phyloP scores from a whole-genome alignment of 2,797 vertebrate genomes.

The Rhinogobio ventralis region DNA sequence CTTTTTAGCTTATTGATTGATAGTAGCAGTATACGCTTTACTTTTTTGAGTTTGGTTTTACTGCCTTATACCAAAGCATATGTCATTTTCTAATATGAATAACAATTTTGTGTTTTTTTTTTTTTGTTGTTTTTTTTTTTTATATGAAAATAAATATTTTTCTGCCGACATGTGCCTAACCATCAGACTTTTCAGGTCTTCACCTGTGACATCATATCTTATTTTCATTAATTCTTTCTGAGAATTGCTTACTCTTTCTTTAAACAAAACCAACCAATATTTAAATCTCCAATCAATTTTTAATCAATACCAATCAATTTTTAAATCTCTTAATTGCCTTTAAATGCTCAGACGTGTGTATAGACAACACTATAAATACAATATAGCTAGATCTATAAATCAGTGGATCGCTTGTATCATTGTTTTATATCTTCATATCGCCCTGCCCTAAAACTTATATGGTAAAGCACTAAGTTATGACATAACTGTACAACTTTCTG shows the following conservation, averaged over 20 bases:
- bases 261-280: background rate
- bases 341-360: background rate
- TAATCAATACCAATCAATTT: background rate
- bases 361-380: background rate
- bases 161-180: background rate
- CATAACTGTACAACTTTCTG: background rate
- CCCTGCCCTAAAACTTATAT: background rate
- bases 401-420: background rate
- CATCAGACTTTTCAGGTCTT: background rate
- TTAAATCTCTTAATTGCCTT: background rate
- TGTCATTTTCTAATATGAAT: background rate
- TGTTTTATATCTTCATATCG: background rate
- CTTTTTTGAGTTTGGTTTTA: background rate
- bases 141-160: background rate
- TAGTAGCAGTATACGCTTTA: background rate
- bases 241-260: background rate
- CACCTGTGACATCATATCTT: background rate
- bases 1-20: background rate
- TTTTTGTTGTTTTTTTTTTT: background rate
- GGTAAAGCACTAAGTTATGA: background rate
- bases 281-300: background rate
- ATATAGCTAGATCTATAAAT: background rate
- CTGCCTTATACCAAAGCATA: background rate
- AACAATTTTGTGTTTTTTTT: background rate
- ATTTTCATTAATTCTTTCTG: background rate